Conservation (phyloP, 2,888 invertebrate genomes). For the Cheilosia vulpina region DNA sequence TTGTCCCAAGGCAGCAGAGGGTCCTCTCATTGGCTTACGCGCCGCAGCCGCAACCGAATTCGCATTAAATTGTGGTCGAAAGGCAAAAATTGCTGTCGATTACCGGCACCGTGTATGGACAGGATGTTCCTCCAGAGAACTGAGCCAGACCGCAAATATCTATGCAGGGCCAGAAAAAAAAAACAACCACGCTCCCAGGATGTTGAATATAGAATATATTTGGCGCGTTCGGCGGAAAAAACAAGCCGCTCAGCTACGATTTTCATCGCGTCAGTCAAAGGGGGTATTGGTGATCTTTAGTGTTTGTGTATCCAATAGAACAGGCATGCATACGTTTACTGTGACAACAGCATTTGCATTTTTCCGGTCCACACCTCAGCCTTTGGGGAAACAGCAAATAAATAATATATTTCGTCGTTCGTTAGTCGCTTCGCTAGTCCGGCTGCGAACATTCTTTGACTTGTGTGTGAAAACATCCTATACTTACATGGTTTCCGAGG, state of each 20-base stretch:
- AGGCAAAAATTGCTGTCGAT: conserved; percentile 51
- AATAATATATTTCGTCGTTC: conserved; percentile 66
- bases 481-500: conserved; percentile 18
- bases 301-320: conserved; percentile 48
- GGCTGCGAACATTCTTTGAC: conserved; percentile 43
- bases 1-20: conserved; percentile 36
- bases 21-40: conserved; percentile 59
- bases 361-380: not conserved
- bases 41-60: conserved; percentile 48
- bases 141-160: conserved; percentile 8
- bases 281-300: conserved; percentile 32
- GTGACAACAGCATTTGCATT: conserved; percentile 46
- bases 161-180: not conserved
- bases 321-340: conserved; percentile 46
- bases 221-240: conserved; percentile 18
- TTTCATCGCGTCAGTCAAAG: conserved; percentile 31
- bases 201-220: conserved; percentile 20
- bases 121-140: conserved; percentile 10
- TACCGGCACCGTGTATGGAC: not conserved
- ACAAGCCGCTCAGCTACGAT: conserved; percentile 44
- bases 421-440: conserved; percentile 1
- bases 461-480: conserved; percentile 19
- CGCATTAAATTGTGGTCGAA: conserved; percentile 63
- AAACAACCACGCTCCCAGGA: conserved; percentile 16
- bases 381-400: conserved; percentile 23